Base-by-base conservation (phyloP, 2,113 vertebrate genomes). In the Leucosticte australis region DNA sequence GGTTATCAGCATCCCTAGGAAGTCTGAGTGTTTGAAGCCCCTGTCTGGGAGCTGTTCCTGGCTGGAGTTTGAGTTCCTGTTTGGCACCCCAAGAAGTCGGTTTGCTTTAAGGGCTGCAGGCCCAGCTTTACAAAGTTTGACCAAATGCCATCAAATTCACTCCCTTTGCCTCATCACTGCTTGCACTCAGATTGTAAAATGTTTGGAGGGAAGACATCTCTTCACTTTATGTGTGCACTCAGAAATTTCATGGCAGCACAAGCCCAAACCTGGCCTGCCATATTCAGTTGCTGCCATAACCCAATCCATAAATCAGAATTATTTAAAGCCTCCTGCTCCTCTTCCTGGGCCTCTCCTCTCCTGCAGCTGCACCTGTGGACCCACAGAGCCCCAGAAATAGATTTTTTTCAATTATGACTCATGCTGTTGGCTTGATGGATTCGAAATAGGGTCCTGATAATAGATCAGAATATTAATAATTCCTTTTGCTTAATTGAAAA, bases 11-110 rank as follows among this genome's bases (percentile, higher is more conserved):
- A 6, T 11, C 22, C 3, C 8, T 20, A 30, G 11, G 7, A 35
- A 42, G 1, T 4, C 0, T 3, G 41, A 3, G 3, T 13, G 49
- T 42, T 15, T 47, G n/a, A 6, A 26, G n/a, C 5, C 62, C 24
- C 28, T 10, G 10, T 3, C 1, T 18, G n/a, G 24, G 30, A 76
- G 39, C 70, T 27, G 22, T 11, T 59, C 22, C 56, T 8, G 24
- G n/a, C 5, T 2, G 11, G 56, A 16, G 33, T 16, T 57, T 16
- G 22, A 35, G 22, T 24, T 59, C n/a, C n/a, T 24, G 10, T 11
- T 24, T 59, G 41, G 10, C n/a, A 13, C 39, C 70, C 23, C 2
- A 3, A 27, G 47, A 18, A 35, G 26, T 31, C n/a, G 2, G 26
- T 41, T 83, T 62, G 60, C 26, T 62, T 19, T 19, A 15, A 15